Evolutionary conservation across 2,113 vertebrate species (phyloP).

Genomic region (Uria lomvia): DNA sequence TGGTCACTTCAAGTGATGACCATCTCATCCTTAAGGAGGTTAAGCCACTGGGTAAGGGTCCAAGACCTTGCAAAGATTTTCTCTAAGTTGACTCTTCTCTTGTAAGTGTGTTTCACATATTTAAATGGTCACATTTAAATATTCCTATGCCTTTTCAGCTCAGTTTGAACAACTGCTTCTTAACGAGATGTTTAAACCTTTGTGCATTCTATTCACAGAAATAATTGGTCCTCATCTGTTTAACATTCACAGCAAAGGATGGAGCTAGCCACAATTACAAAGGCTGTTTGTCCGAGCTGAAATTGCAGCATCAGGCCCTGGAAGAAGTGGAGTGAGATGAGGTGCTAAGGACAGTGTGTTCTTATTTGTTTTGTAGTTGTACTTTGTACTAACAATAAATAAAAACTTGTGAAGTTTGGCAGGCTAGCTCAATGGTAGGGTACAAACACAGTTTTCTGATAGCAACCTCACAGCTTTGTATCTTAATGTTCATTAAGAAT

Average conservation of each 20-base stretch:
- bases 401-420: not conserved
- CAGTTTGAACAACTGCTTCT: not conserved
- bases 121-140: not conserved
- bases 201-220: not conserved
- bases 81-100: not conserved
- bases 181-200: not conserved
- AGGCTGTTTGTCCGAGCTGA: not conserved
- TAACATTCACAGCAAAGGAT: not conserved
- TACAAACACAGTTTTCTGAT: not conserved
- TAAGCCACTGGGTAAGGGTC: rapidly evolving
- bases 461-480: not conserved
- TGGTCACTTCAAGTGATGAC: not conserved
- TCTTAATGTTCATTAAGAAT: not conserved
- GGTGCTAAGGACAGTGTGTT: not conserved
- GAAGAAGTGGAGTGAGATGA: not conserved
- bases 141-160: not conserved
- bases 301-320: not conserved
- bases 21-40: not conserved
- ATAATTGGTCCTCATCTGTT: not conserved
- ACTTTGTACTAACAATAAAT: not conserved
- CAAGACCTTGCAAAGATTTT: not conserved
- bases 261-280: not conserved
- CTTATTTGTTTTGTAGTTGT: not conserved
- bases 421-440: not conserved
- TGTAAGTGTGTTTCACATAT: not conserved